A percentile compares a stretch with the other conserved stretches of the same genome.
Evolutionary conservation across 2,888 invertebrate genomes (phyloP).

Genomic region (Andrena hattorfiana): DNA sequence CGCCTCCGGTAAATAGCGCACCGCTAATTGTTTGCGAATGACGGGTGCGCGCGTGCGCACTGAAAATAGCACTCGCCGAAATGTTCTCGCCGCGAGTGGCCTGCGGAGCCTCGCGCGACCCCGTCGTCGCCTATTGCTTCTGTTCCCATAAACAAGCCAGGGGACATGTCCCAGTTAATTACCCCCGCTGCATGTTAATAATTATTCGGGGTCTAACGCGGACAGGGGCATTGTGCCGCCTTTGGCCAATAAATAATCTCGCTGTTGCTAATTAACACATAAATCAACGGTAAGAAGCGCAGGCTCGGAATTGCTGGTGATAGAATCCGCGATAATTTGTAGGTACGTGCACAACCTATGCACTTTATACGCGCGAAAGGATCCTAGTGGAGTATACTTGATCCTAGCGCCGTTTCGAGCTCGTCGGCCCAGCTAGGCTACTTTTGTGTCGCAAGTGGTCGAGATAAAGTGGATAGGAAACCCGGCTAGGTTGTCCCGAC

Average conservation of each 20-base stretch:
- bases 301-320: constrained; percentile 34
- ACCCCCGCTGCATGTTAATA: constrained; percentile 43
- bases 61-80: constrained; percentile 72
- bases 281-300: constrained; percentile 49
- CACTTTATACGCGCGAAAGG: neutral
- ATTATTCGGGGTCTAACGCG: constrained; percentile 43
- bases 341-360: neutral
- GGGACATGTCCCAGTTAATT: constrained; percentile 48
- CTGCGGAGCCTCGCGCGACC: constrained; percentile 38
- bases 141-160: constrained; percentile 40
- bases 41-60: constrained; percentile 54
- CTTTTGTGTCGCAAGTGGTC: neutral
- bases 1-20: constrained; percentile 29
- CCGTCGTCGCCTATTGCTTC: constrained; percentile 16
- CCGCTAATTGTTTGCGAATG: constrained; percentile 72
- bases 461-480: neutral
- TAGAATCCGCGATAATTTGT: constrained; percentile 42
- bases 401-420: no score
- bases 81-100: constrained; percentile 68
- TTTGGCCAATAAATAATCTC: constrained; percentile 54
- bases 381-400: neutral
- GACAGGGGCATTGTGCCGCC: constrained; percentile 43
- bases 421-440: neutral
- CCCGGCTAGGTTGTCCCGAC: neutral
- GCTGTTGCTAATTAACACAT: constrained; percentile 51